Evolutionary conservation across 2,797 vertebrate genomes (phyloP), one percentile per base, ranked within the genome.

Genomic region (Poliocrania exsul): DNA sequence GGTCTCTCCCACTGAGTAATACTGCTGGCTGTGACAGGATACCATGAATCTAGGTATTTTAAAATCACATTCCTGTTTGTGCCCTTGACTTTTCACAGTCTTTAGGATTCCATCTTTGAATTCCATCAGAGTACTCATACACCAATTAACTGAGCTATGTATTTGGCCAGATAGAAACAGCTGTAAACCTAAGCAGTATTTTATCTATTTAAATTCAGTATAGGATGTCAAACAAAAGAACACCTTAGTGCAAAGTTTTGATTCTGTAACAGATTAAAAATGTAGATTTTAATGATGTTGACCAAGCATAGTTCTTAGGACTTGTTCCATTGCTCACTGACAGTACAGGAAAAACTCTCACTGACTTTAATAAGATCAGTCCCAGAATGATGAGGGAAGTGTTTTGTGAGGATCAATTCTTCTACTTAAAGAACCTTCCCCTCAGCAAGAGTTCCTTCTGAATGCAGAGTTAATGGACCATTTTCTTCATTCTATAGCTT

Each of bases 151-250:
- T 53, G 60, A 87, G n/a, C 61, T 81, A 15, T 65, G 93, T 71
- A 18, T n/a, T 86, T 61, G 21, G 26, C 38, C 35, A 46, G 25
- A 74, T 20, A 79, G 80, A 88, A 79, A 38, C 4, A 77, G 20
- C 13, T 80, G 28, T 57, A 87, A 74, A 56, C 7, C 31, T 35
- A 61, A 85, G 13, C 6, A 44, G 25, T 35, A 44, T 70, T 85
- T 87, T 50, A 67, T 40, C 31, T 69, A 49, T 64, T 95, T 88
- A 86, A 81, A 93, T 91, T 78, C 50, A 44, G 74, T 89, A 67
- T 71, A 82, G 25, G 13, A 17, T 60, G 31, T 44, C 46, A 81
- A 46, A 82, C 9, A 87, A 61, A 87, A 61, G 15, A 85, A 54
- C 7, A 31, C 20, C 25, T 67, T 78, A 71, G 57, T 50, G 65